A percentile compares a stretch with the other conserved stretches of the same genome.
Conservation (phyloP, 2,888 invertebrate genomes). For the Disparrhopalites patrizii region DNA sequence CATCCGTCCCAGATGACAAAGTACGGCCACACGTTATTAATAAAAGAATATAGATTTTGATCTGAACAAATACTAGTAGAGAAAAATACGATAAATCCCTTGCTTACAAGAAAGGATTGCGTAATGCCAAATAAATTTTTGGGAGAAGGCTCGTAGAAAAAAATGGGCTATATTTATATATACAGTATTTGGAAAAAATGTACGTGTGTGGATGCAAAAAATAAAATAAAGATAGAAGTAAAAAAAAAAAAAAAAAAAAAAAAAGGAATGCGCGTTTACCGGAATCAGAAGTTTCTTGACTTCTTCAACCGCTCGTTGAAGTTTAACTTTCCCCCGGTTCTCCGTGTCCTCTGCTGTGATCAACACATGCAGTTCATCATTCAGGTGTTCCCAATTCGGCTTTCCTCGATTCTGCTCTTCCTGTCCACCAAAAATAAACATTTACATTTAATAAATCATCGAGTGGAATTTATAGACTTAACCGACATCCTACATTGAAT, state of each 20-base stretch:
- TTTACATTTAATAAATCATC: slow-evolving; percentile 41
- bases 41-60: too few species aligned
- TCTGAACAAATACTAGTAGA: too few species aligned
- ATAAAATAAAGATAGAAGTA: too few species aligned
- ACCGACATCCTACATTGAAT: not conserved
- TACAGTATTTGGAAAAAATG: too few species aligned
- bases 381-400: slow-evolving; percentile 99
- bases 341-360: slow-evolving; percentile 98
- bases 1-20: too few species aligned
- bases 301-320: slow-evolving; percentile 94
- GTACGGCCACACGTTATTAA: too few species aligned
- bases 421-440: slow-evolving; percentile 57
- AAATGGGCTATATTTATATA: too few species aligned
- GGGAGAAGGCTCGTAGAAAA: too few species aligned
- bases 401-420: slow-evolving; percentile 99
- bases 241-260: not conserved
- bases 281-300: slow-evolving; percentile 96
- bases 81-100: too few species aligned
- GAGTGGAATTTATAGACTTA: not conserved
- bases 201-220: too few species aligned
- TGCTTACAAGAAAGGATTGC: too few species aligned
- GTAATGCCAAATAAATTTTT: too few species aligned
- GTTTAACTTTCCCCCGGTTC: slow-evolving; percentile 90
- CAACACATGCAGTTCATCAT: slow-evolving; percentile 96
- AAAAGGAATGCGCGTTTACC: slow-evolving; percentile 56